Percentiles rank a stretch among this genome's conserved stretches.
Conservation (phyloP, 2,888 invertebrate genomes). For the Byasa hedistus region DNA sequence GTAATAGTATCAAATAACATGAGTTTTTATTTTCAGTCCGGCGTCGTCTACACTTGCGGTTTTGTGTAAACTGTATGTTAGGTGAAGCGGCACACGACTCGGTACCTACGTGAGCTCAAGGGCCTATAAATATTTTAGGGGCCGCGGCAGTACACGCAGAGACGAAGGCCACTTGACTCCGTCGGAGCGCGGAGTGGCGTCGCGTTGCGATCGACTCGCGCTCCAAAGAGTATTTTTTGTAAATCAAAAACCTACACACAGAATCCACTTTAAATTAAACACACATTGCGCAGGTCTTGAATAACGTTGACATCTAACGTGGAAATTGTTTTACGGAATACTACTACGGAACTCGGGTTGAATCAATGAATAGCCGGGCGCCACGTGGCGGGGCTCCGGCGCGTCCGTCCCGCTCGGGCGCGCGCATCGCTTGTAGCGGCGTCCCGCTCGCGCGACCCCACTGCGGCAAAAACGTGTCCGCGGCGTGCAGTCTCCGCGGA, state of each 20-base stretch:
- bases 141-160: slow-evolving; percentile 45
- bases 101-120: slow-evolving; percentile 36
- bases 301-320: not conserved
- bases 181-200: slow-evolving; percentile 6
- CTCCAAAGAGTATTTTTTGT: not conserved
- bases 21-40: no score
- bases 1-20: no score
- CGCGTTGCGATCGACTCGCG: not conserved
- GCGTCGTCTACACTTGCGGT: no score
- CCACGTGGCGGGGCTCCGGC: slow-evolving; percentile 38
- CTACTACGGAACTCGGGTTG: slow-evolving; percentile 7
- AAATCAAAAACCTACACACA: not conserved
- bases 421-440: slow-evolving; percentile 12
- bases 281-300: not conserved
- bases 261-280: not conserved
- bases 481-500: slow-evolving; percentile 58
- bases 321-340: slow-evolving; percentile 9
- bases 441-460: slow-evolving; percentile 60
- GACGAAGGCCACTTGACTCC: slow-evolving; percentile 44
- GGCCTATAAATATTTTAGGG: slow-evolving; percentile 38
- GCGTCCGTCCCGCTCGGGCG: slow-evolving; percentile 37
- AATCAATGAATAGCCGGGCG: slow-evolving; percentile 38
- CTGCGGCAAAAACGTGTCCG: slow-evolving; percentile 71
- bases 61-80: not conserved
- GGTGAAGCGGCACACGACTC: not conserved